Conservation (phyloP, 2,888 invertebrate species). For the Deilephila porcellus region DNA sequence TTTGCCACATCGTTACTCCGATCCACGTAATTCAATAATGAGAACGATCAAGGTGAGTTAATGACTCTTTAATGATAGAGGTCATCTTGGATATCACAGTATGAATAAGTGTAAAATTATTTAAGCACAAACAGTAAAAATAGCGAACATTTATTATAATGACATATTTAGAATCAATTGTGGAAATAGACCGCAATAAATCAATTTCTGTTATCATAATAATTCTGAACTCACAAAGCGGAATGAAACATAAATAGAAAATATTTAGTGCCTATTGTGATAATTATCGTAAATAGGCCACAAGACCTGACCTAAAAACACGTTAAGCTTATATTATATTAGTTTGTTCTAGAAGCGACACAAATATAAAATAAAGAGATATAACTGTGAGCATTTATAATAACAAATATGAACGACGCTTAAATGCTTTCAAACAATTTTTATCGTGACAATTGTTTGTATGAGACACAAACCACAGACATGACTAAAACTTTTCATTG, state of each 20-base stretch:
- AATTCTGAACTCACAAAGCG: not conserved
- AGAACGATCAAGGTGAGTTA: too few relatives aligned
- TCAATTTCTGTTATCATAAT: constrained; percentile 20
- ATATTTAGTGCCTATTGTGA: constrained; percentile 10
- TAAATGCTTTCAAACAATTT: too few relatives aligned
- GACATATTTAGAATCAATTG: constrained; percentile 1
- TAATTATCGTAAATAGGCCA: not conserved
- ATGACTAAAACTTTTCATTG: not conserved
- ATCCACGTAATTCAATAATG: too few relatives aligned
- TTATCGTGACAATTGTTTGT: too few relatives aligned
- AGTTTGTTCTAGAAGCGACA: not conserved
- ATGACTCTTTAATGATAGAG: too few relatives aligned
- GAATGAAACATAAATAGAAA: constrained; percentile 5
- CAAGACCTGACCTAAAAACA: constrained; percentile 4
- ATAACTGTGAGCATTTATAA: not conserved
- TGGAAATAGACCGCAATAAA: constrained; percentile 5
- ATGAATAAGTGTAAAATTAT: too few relatives aligned
- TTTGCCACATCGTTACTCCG: too few relatives aligned
- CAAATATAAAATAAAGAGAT: not conserved
- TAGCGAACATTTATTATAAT: not conserved
- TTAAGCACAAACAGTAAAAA: not conserved
- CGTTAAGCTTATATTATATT: not conserved
- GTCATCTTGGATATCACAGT: too few relatives aligned
- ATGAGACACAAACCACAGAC: not conserved
- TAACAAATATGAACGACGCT: too few relatives aligned